Evolutionary conservation across 2,888 invertebrate genomes (phyloP).

Genomic region (Polydrusus cervinus): DNA sequence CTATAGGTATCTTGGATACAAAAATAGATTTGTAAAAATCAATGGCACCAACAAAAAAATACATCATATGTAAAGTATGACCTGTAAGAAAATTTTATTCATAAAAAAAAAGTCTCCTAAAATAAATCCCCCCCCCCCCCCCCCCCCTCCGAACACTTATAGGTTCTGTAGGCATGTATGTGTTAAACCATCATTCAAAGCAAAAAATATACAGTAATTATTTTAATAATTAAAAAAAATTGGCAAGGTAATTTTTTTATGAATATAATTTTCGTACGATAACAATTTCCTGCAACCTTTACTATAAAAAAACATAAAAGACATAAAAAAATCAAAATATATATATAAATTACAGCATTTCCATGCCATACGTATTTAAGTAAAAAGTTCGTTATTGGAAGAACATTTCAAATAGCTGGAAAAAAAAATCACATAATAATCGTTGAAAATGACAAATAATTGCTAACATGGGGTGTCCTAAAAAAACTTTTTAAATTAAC

Average conservation of each 20-base stretch:
- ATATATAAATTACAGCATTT: background rate
- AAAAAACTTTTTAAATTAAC: background rate
- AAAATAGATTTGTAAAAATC: constrained; percentile 37
- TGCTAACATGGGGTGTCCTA: constrained; percentile 4
- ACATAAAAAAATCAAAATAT: background rate
- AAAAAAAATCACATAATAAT: constrained; percentile 19
- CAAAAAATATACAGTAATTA: too few relatives aligned
- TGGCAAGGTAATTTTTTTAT: too few relatives aligned
- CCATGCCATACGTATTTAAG: background rate
- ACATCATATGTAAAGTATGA: constrained; percentile 4
- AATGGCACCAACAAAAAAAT: constrained; percentile 40
- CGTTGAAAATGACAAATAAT: background rate
- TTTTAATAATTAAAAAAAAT: too few relatives aligned
- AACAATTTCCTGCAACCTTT: too few relatives aligned
- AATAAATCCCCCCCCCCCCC: too few relatives aligned
- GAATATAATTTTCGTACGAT: too few relatives aligned
- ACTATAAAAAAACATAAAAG: constrained; percentile 3
- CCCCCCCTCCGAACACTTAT: too few relatives aligned
- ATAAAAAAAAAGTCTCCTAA: background rate
- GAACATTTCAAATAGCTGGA: constrained; percentile 29
- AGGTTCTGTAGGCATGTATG: too few relatives aligned
- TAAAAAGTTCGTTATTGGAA: constrained; percentile 25
- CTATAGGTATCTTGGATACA: constrained; percentile 45
- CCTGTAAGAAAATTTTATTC: background rate
- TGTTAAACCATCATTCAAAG: too few relatives aligned